phyloP scores from a whole-genome alignment of 2,113 vertebrate genomes.

The Siphamia tubifer region DNA sequence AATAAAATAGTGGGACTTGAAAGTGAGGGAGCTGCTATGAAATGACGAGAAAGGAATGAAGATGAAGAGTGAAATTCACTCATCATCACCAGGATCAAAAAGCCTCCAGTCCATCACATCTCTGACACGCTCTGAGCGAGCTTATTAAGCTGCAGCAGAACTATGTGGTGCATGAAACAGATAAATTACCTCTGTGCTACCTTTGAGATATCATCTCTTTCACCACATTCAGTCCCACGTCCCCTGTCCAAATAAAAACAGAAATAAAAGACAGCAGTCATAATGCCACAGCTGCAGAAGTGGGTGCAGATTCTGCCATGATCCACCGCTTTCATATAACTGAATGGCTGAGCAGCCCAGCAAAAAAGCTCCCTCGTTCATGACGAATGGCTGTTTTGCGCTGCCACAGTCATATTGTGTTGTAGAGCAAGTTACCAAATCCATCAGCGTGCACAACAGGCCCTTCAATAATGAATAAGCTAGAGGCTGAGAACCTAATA shows the following conservation, averaged over 20 bases:
- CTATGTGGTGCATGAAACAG: constrained; percentile 8
- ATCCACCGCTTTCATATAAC: constrained; percentile 18
- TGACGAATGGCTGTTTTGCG: constrained; percentile 25
- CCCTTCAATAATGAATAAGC: constrained; percentile 63
- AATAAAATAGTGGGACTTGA: neutral
- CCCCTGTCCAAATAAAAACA: constrained; percentile 12
- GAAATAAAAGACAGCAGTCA: constrained; percentile 6
- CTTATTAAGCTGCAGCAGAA: constrained; percentile 2
- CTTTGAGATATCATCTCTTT: neutral
- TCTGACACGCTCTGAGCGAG: neutral
- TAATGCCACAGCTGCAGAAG: neutral
- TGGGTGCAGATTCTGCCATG: constrained; percentile 1
- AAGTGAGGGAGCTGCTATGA: neutral
- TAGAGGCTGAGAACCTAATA: constrained; percentile 40
- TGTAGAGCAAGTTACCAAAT: constrained; percentile 43
- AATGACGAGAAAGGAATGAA: neutral
- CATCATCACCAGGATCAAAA: neutral
- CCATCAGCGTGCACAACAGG: constrained; percentile 47
- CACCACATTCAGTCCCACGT: neutral
- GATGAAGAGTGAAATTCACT: neutral
- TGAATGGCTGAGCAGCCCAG: constrained; percentile 1
- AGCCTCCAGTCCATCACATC: neutral
- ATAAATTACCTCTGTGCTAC: constrained; percentile 1
- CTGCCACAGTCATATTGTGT: constrained; percentile 25
- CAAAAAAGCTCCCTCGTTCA: neutral